Base-by-base conservation (phyloP, 64 coral and sea anemone species). In the Stichodactyla mertensii region DNA sequence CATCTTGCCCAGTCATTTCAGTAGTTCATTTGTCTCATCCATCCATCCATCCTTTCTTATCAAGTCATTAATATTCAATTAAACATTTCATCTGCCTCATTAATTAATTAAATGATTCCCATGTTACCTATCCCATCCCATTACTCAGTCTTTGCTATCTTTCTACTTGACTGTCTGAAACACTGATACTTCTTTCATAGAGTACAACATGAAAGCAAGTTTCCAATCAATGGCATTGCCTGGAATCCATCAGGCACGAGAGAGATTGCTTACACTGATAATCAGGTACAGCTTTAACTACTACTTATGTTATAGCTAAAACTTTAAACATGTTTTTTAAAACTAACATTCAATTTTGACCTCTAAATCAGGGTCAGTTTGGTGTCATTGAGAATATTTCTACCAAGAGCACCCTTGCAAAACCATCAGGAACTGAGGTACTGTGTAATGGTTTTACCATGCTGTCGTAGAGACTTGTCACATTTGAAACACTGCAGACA, bases 191-290 rank as follows among this genome's bases (percentile, higher is more conserved):
- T 52, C 16, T 82, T 88, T 6, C 62, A 79, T 20, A 98, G 95
- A 85, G 91, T 93, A 55, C 91, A 90, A 80, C 97, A 95, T 81
- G 97, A 95, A 24, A 89, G 56, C 86, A 87, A 54, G 11, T 87
- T 66, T 54, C 69, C 93, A 54, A 86, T 99, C 55, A 92, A 84
- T 86, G 91, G 93, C 57, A 82, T 99, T 18, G 93, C 69, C 13
- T 99, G 97, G 97, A 94, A 99, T 93, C 97, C 97, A 56, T 84
- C 57, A 54, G 88, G 86, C 14, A 92, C 87, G 4, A 94, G 77
- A 55, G 97, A 99, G 87, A 88, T 99, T 90, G 97, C 97, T 22
- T 99, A 95, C 79, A 93, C 93, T 67, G 97, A 99, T 62, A 95
- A 91, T 59, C 92, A 99, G 93, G 97, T 99, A 58, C 56, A 58